Conservation (phyloP, 2,888 invertebrate species). For the Cantharis nigra region DNA sequence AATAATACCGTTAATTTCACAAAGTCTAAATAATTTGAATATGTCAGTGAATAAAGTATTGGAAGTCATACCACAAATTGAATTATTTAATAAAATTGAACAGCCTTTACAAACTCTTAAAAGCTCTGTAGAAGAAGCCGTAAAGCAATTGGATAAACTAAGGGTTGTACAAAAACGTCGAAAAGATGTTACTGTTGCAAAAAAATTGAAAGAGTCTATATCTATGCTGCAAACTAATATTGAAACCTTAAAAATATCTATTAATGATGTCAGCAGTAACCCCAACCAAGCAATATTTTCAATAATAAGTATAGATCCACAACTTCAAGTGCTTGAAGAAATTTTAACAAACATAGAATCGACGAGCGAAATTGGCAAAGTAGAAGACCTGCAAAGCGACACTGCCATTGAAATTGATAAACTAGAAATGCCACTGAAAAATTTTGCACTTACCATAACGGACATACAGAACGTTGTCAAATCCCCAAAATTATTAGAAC, state of each 20-base stretch:
- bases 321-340: constrained; percentile 13
- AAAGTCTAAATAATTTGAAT: constrained; percentile 8
- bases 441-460: constrained; percentile 25
- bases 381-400: neutral
- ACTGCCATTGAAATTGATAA: constrained; percentile 4
- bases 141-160: constrained; percentile 5
- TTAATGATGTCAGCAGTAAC: neutral
- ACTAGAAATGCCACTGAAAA: constrained; percentile 14
- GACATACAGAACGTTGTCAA: constrained; percentile 20
- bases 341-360: constrained; percentile 5
- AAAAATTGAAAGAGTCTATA: constrained; percentile 17
- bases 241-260: neutral
- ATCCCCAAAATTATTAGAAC: constrained; percentile 30
- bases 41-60: neutral
- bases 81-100: constrained; percentile 5
- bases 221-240: constrained; percentile 8
- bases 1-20: constrained; percentile 3
- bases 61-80: constrained; percentile 1
- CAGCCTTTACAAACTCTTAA: constrained; percentile 24
- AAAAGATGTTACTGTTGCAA: constrained; percentile 2
- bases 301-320: constrained; percentile 24
- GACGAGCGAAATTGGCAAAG: neutral
- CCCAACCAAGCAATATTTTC: constrained; percentile 28
- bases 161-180: neutral
- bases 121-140: neutral